A percentile compares a stretch with the other conserved stretches of the same genome.
Evolutionary conservation across 2,113 vertebrate genomes (phyloP).

Genomic region (Semnornis frantzii): DNA sequence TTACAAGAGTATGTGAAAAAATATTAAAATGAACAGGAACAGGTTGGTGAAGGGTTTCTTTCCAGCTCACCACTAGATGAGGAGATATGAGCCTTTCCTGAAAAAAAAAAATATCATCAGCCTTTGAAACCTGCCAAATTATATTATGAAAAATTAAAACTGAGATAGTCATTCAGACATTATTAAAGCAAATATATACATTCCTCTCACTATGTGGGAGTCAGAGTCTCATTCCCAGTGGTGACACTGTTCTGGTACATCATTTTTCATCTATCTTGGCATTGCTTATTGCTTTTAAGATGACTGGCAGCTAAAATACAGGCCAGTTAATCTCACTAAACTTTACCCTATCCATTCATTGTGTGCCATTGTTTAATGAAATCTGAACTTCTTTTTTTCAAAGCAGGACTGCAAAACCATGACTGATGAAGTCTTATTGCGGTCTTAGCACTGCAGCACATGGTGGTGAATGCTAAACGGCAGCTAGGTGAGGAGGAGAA

Average conservation of each 20-base stretch:
- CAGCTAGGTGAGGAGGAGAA: background rate
- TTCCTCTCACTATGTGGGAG: background rate
- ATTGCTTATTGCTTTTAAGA: constrained; percentile 52
- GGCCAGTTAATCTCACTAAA: constrained; percentile 56
- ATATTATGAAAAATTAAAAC: background rate
- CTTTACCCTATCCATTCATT: constrained; percentile 36
- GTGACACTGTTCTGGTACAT: background rate
- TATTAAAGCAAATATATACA: constrained; percentile 48
- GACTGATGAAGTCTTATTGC: constrained; percentile 17
- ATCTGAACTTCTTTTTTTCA: background rate
- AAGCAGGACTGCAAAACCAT: constrained; percentile 14
- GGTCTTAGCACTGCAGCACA: background rate
- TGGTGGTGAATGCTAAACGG: background rate
- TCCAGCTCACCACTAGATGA: background rate
- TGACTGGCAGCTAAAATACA: constrained; percentile 39
- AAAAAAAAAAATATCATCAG: background rate
- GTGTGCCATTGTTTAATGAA: constrained; percentile 54
- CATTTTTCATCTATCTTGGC: constrained; percentile 42
- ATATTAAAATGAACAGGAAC: background rate
- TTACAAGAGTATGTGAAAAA: constrained; percentile 37
- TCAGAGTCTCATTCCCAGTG: background rate
- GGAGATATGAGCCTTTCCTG: background rate
- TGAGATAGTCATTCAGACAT: constrained; percentile 41
- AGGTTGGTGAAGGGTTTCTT: background rate
- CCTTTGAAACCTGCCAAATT: constrained; percentile 1